Evolutionary conservation across 1,140 invertebrate species (phyloP).

Genomic region (Teleopsis dalmanni): DNA sequence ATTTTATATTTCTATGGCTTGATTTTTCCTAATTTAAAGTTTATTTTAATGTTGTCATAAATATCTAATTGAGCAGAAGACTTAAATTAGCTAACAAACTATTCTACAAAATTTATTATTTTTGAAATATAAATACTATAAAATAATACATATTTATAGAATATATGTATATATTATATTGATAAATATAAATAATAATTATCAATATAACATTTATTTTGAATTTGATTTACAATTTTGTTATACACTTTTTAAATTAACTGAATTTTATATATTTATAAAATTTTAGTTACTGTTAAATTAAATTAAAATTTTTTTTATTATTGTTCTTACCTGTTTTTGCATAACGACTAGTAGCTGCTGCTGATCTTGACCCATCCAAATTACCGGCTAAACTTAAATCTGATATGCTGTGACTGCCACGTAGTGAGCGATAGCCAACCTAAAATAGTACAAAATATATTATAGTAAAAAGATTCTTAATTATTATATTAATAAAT

Average conservation of each 20-base stretch:
- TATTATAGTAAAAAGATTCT: neutral
- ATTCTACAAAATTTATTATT: no score
- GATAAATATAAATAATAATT: no score
- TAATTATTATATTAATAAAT: neutral
- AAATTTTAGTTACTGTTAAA: neutral
- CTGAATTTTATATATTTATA: neutral
- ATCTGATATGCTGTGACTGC: slow-evolving; percentile 75
- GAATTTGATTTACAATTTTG: neutral
- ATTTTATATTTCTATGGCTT: no score
- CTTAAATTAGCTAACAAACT: no score
- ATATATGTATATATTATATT: no score
- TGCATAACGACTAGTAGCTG: slow-evolving; percentile 29
- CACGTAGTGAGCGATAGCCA: slow-evolving; percentile 66
- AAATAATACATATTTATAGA: no score
- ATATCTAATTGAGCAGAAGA: no score
- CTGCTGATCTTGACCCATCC: slow-evolving; percentile 43
- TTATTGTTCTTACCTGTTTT: slow-evolving; percentile 30
- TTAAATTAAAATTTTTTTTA: neutral
- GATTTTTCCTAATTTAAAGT: no score
- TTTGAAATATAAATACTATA: no score
- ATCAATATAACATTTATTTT: neutral
- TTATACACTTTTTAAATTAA: neutral
- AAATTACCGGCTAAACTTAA: slow-evolving; percentile 47
- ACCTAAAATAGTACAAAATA: slow-evolving; percentile 48
- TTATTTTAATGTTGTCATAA: no score